These are phyloP conservation scores for Plemyria rubiginata DNA, from an alignment of 2,888 invertebrate genomes.

Conservation along the genomic window DNA sequence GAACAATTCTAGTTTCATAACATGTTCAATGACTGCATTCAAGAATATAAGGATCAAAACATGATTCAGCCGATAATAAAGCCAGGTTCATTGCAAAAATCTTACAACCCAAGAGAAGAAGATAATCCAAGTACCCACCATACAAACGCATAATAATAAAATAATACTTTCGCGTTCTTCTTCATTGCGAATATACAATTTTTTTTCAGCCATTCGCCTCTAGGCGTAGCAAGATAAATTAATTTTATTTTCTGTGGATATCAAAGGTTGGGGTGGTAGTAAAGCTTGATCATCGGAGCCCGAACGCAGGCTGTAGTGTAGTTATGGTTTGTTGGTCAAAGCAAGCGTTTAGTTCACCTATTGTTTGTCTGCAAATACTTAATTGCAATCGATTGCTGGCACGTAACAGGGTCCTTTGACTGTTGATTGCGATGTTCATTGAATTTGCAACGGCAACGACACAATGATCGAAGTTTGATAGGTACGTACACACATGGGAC, in stretches of 20 bases:
- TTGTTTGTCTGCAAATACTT: slow-evolving; percentile 20
- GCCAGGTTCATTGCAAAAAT: no score
- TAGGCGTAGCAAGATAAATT: neutral
- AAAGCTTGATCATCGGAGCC: slow-evolving; percentile 20
- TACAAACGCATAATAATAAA: no score
- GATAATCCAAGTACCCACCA: no score
- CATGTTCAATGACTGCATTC: no score
- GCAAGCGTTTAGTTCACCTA: slow-evolving; percentile 20
- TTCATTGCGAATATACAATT: neutral
- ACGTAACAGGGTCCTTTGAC: slow-evolving; percentile 4
- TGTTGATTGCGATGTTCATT: slow-evolving; percentile 12
- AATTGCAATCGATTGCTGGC: slow-evolving; percentile 8
- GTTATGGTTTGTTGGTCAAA: slow-evolving; percentile 16
- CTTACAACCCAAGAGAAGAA: no score
- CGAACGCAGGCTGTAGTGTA: slow-evolving; percentile 3
- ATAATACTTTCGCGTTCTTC: no score
- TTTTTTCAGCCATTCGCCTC: slow-evolving; percentile 8
- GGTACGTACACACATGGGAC: no score
- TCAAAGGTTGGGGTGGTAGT: slow-evolving; percentile 7
- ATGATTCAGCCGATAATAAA: no score
- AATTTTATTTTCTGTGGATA: slow-evolving; percentile 4
- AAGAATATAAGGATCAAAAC: no score
- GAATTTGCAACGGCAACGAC: slow-evolving; percentile 2
- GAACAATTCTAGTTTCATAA: no score
- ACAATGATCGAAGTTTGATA: neutral